Evolutionary conservation across 2,797 vertebrate species (phyloP), one percentile per base, ranked within the genome.

Genomic region (Rhinogobio ventralis): DNA sequence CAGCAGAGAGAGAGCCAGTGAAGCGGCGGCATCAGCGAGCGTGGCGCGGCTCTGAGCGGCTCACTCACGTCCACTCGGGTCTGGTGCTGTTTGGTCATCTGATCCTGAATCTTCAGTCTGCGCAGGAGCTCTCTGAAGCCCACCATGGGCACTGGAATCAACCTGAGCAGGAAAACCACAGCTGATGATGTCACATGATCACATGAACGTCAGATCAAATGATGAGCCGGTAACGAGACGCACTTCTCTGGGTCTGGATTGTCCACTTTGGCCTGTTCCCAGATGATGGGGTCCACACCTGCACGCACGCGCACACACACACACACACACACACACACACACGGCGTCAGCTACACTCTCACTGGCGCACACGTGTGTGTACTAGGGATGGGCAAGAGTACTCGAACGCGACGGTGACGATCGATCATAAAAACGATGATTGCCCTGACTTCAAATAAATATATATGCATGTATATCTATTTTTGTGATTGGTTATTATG

Each of bases 31-130:
- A 0, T 71, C 68, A 13, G n/a, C 15, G 17, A 28, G 62, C 14
- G 15, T 15, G 7, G 19, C 55, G 14, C 4, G 20, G 2, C 4
- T 25, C 69, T 9, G 69, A 17, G 7, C 3, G 5, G n/a, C n/a
- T 17, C 72, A 87, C 96, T 97, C 93, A 99, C 98, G 85, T 99
- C 98, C 89, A 99, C 94, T 95, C 98, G 95, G 86, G 96, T 98
- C 91, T 99, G 98, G 90, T 99, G 98, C 89, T 99, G 98, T 90
- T 99, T 99, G 25, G 96, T 99, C 98, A 99, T 99, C 95, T 99
- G 98, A 78, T 99, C 98, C 92, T 99, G 97, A 89, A 97, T 97
- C 92, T 99, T 98, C 86, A 99, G 83, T 87, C 98, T 94, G 89
- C 96, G 95, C 60, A 99, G 92, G n/a, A 99, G 92, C 89, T 99